Evolutionary conservation across 2,113 vertebrate genomes (phyloP).

Genomic region (Xenus cinereus): DNA sequence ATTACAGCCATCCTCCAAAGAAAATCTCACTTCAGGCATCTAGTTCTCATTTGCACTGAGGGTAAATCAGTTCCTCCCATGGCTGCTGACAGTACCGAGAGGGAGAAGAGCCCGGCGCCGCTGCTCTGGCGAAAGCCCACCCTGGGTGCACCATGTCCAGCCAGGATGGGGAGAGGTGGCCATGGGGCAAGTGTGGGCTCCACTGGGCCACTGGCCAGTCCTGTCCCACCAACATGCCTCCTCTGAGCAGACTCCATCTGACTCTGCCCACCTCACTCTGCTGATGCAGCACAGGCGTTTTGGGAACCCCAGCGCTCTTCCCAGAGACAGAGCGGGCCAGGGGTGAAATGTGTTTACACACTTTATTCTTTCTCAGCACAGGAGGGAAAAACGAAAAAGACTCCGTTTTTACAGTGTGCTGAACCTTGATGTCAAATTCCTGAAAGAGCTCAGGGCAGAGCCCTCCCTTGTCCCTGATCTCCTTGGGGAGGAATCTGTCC

Average conservation of each 20-base stretch:
- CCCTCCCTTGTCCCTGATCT: background rate
- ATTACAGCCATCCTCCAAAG: background rate
- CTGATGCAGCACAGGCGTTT: background rate
- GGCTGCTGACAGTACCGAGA: fast-evolving
- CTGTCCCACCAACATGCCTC: fast-evolving
- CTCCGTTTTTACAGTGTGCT: background rate
- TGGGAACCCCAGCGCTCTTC: background rate
- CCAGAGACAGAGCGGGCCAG: background rate
- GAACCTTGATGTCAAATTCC: background rate
- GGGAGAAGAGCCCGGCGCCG: background rate
- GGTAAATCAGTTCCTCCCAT: background rate
- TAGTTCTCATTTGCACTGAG: background rate
- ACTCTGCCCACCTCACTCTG: background rate
- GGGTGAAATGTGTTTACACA: background rate
- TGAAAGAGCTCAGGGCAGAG: background rate
- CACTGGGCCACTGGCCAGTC: fast-evolving
- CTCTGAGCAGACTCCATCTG: background rate
- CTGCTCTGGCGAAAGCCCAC: background rate
- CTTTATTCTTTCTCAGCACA: background rate
- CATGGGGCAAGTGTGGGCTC: background rate
- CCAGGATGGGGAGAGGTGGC: background rate
- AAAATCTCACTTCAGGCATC: background rate
- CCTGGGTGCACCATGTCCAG: too few relatives aligned
- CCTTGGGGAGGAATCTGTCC: background rate
- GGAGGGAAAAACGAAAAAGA: background rate